A percentile compares a stretch with the other conserved stretches of the same genome.
These are phyloP conservation scores for Acronicta alni DNA, from an alignment of 2,888 invertebrate species.

Conservation along the genomic window DNA sequence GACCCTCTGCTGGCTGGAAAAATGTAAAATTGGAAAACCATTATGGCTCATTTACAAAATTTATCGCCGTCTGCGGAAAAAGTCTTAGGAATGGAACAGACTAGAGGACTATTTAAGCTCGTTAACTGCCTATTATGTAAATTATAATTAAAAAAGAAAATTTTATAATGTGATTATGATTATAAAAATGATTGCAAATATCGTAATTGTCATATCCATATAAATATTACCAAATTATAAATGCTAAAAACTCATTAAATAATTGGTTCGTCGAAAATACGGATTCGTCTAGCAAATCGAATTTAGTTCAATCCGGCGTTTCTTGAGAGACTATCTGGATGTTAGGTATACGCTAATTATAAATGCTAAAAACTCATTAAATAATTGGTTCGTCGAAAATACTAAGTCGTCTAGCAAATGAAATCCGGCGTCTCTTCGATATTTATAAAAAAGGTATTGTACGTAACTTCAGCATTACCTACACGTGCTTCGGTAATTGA, in stretches of 20 bases:
- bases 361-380: no score
- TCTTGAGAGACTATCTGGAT: background rate
- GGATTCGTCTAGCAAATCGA: no score
- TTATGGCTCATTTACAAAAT: slow-evolving; percentile 46
- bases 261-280: background rate
- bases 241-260: no score
- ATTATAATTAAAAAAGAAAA: slow-evolving; percentile 19
- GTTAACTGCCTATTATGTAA: slow-evolving; percentile 46
- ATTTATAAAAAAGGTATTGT: background rate
- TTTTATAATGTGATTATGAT: no score
- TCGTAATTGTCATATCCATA: slow-evolving; percentile 1
- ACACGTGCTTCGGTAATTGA: slow-evolving; percentile 5
- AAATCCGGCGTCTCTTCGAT: no score
- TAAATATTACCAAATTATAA: no score
- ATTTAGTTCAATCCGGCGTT: no score
- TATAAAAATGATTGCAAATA: slow-evolving; percentile 2
- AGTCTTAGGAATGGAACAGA: slow-evolving; percentile 31
- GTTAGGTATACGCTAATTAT: no score
- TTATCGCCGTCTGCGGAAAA: slow-evolving; percentile 35
- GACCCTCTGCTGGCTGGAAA: slow-evolving; percentile 41
- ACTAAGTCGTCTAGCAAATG: background rate
- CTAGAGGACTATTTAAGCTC: slow-evolving; percentile 33
- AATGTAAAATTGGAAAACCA: slow-evolving; percentile 58
- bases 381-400: background rate
- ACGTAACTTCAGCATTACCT: slow-evolving; percentile 6